Conservation (phyloP, 1,140 invertebrate species). For the Drosophila funebris region DNA sequence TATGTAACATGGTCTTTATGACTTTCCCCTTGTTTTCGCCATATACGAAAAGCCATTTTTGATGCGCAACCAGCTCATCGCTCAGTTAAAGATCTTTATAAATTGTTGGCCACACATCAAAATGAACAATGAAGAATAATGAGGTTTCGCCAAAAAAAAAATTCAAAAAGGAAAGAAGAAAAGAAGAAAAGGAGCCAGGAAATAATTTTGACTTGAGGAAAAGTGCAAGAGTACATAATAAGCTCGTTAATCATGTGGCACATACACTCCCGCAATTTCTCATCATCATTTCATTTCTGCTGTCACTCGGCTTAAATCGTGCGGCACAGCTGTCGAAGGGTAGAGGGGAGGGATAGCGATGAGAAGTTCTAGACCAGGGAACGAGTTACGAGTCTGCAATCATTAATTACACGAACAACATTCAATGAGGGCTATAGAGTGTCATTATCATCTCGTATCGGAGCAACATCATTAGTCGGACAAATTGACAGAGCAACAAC, state of each 20-base stretch:
- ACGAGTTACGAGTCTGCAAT: conserved; percentile 18
- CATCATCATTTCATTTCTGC: conserved; percentile 38
- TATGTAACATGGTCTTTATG: not conserved
- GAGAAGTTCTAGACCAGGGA: not conserved
- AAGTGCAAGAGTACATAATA: conserved; percentile 65
- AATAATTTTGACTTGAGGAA: conserved; percentile 7
- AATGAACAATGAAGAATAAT: conserved; percentile 69
- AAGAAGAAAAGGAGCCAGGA: not conserved
- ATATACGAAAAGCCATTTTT: not conserved
- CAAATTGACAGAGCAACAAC: conserved; percentile 55
- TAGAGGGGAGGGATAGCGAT: conserved; percentile 1
- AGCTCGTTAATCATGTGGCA: conserved; percentile 68
- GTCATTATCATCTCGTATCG: conserved; percentile 12
- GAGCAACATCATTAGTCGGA: conserved; percentile 64
- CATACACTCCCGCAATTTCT: conserved; percentile 25
- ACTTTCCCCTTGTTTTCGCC: not conserved
- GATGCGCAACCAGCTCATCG: not conserved
- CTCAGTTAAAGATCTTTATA: conserved; percentile 28
- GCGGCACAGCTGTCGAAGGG: conserved; percentile 24
- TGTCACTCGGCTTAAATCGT: conserved; percentile 34
- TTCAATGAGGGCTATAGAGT: conserved; percentile 34
- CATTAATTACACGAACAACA: conserved; percentile 61
- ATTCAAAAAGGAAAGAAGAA: conserved; percentile 14
- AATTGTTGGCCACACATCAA: conserved; percentile 48
- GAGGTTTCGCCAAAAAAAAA: conserved; percentile 44